A percentile compares a stretch with the other conserved stretches of the same genome.
Evolutionary conservation across 1,140 invertebrate genomes (phyloP).

Genomic region (Zaprionus lachaisei): DNA sequence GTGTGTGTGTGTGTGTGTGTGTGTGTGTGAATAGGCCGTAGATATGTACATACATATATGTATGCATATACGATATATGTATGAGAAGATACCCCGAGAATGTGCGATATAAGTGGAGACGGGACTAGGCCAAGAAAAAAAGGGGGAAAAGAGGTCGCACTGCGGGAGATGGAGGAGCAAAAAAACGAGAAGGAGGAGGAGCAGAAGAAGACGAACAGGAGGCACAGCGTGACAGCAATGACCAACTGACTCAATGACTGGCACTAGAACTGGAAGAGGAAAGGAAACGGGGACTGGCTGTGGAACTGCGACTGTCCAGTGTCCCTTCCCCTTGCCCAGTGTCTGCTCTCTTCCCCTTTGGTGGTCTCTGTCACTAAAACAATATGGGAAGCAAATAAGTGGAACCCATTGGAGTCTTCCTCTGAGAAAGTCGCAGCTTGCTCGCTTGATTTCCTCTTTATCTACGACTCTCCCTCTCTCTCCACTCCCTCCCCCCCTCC

Average conservation of each 20-base stretch:
- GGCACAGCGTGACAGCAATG: constrained; percentile 69
- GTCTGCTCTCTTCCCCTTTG: no score
- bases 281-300: constrained; percentile 15
- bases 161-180: background rate
- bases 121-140: constrained; percentile 26
- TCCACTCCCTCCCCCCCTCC: background rate
- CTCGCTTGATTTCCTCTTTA: background rate
- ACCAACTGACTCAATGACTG: constrained; percentile 81
- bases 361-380: no score
- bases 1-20: background rate
- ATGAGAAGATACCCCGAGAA: background rate
- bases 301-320: background rate
- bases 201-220: background rate
- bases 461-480: background rate
- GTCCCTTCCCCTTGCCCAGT: no score
- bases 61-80: background rate
- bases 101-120: constrained; percentile 36
- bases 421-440: background rate
- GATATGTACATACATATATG: background rate
- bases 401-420: constrained; percentile 6
- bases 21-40: background rate
- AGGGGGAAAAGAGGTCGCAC: background rate
- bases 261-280: constrained; percentile 22
- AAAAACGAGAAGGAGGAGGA: background rate
- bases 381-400: background rate